Conservation (phyloP, 2,888 invertebrate species). For the Hoplodrina blanda region DNA sequence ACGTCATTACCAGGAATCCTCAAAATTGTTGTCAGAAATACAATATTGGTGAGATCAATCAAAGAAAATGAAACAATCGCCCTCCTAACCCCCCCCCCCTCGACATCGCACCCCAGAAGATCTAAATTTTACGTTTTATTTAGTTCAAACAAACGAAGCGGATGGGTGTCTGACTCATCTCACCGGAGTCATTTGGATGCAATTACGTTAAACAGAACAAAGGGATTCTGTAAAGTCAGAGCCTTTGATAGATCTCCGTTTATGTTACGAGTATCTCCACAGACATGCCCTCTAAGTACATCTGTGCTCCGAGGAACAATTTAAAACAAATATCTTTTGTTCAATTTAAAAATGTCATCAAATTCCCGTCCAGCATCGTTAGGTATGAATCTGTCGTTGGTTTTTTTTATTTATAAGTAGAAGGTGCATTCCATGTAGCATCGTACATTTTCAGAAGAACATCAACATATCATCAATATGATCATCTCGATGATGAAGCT, state of each 20-base stretch:
- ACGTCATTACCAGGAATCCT: slow-evolving; percentile 51
- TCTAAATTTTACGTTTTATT: slow-evolving; percentile 59
- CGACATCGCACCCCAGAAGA: slow-evolving; percentile 37
- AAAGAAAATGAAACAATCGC: slow-evolving; percentile 72
- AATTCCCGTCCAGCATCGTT: not conserved
- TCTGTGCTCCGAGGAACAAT: not conserved
- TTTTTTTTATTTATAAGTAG: not conserved
- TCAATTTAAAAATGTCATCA: slow-evolving; percentile 23
- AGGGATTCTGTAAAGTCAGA: slow-evolving; percentile 54
- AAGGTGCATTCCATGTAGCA: not conserved
- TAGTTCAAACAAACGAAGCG: slow-evolving; percentile 56
- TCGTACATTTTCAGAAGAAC: no score
- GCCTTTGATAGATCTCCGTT: slow-evolving; percentile 53
- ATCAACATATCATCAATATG: no score
- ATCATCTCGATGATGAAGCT: no score
- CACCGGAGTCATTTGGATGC: slow-evolving; percentile 62
- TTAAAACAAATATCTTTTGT: slow-evolving; percentile 18
- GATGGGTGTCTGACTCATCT: slow-evolving; percentile 57
- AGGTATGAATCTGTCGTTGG: not conserved
- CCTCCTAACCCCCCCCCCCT: slow-evolving; percentile 12
- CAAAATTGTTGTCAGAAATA: slow-evolving; percentile 69
- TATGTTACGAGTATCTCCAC: slow-evolving; percentile 31
- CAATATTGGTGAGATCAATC: slow-evolving; percentile 76
- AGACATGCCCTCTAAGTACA: slow-evolving; percentile 22
- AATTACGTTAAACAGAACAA: slow-evolving; percentile 65